phyloP scores from a whole-genome alignment of 2,797 vertebrate genomes.

The Phylloscopus collybita region DNA sequence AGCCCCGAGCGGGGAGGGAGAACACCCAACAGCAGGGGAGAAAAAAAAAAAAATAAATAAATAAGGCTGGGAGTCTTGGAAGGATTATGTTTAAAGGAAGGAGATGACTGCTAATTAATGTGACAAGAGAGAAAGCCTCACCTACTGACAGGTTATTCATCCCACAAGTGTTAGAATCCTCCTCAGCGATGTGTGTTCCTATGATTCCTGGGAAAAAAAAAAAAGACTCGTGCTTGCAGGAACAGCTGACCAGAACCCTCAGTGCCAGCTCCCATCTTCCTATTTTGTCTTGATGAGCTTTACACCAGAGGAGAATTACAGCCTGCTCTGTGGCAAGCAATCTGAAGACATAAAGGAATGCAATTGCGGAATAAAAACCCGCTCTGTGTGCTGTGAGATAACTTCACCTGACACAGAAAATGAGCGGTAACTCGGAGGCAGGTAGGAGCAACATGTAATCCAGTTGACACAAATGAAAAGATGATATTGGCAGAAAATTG shows the following conservation, averaged over 20 bases:
- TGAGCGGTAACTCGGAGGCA: slow-evolving; percentile 12
- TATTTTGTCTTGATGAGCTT: neutral
- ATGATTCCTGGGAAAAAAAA: neutral
- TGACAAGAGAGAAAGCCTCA: slow-evolving; percentile 22
- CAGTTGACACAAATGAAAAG: slow-evolving; percentile 25
- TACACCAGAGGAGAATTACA: neutral
- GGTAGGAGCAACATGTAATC: slow-evolving; percentile 50
- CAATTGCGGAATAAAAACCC: neutral
- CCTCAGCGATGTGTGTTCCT: neutral
- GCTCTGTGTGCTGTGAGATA: neutral
- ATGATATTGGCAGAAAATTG: slow-evolving; percentile 8
- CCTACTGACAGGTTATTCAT: slow-evolving; percentile 25
- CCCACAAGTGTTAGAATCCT: neutral
- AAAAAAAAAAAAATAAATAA: slow-evolving; percentile 38
- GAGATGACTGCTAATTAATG: slow-evolving; percentile 36
- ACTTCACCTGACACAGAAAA: slow-evolving; percentile 20
- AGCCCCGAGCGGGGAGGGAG: neutral
- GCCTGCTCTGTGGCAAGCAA: neutral
- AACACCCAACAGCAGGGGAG: neutral
- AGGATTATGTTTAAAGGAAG: slow-evolving; percentile 29
- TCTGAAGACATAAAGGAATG: slow-evolving; percentile 3
- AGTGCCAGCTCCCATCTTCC: neutral
- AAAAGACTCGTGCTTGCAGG: neutral
- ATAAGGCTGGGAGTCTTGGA: neutral
- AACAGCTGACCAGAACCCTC: neutral